Percentiles rank a stretch among this genome's conserved stretches.
Evolutionary conservation across 2,888 invertebrate genomes (phyloP).

Genomic region (Hyposoter didymator): DNA sequence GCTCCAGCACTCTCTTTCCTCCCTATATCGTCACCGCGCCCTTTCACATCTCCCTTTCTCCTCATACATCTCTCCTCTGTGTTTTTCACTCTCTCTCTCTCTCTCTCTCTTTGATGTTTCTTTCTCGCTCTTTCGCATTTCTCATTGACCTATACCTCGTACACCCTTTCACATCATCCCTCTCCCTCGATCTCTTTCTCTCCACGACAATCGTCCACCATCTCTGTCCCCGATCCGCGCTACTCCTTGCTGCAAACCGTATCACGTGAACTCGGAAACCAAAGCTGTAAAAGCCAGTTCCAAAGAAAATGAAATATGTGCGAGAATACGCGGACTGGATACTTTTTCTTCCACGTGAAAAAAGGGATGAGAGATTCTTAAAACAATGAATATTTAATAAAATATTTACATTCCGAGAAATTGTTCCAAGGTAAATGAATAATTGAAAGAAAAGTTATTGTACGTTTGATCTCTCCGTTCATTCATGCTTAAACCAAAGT

Average conservation of each 20-base stretch:
- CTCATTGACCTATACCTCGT: slow-evolving; percentile 78
- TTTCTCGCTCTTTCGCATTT: slow-evolving; percentile 64
- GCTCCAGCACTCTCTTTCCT: slow-evolving; percentile 63
- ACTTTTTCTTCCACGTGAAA: slow-evolving; percentile 4
- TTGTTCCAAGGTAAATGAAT: not conserved
- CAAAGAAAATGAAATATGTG: slow-evolving; percentile 39
- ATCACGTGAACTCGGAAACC: slow-evolving; percentile 38
- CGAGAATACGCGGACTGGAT: slow-evolving; percentile 18
- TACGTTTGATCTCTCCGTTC: not conserved
- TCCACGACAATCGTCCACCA: slow-evolving; percentile 19
- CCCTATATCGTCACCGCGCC: slow-evolving; percentile 63
- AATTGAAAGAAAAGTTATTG: not conserved
- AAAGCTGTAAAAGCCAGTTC: slow-evolving; percentile 28
- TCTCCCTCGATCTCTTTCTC: slow-evolving; percentile 40
- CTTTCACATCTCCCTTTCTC: slow-evolving; percentile 47
- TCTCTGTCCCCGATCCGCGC: slow-evolving; percentile 61
- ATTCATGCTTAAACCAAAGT: not conserved
- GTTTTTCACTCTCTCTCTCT: slow-evolving; percentile 42
- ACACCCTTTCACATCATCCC: slow-evolving; percentile 69
- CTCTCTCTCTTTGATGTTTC: slow-evolving; percentile 2
- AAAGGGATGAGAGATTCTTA: not conserved
- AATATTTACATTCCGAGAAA: not conserved
- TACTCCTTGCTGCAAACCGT: slow-evolving; percentile 40
- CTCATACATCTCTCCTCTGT: slow-evolving; percentile 19
- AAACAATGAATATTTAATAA: not conserved